Base-by-base conservation (phyloP, 2,888 invertebrate genomes). In the Suillia variegata region DNA sequence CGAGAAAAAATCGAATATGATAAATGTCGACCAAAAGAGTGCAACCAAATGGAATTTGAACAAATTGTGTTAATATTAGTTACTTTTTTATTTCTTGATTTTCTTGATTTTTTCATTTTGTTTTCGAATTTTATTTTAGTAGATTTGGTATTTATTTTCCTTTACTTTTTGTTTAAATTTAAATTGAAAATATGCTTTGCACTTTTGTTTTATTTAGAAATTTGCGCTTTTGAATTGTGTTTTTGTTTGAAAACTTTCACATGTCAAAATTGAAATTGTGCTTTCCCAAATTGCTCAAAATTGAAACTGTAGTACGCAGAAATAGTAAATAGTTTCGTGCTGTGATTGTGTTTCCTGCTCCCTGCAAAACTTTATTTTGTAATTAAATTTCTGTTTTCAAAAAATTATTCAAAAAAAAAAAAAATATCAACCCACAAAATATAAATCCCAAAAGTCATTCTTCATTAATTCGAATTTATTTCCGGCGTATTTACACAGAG, bases 21-120 rank as follows among this genome's bases (percentile, higher is more conserved):
- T 53, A 61, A 62, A 52, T 57, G 21, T 34, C 56, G 56, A 63
- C 62, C 62, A 63, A 62, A 62, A 62, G 68, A 74, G 77, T 71
- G 75, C 77, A 77, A 74, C 42, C 33, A 62, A 58, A 60, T 59
- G 63, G 55, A 65, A 59, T 62, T 63, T 60, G 55, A 50, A 20
- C 45, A 45, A 18, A 18, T n/a, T n/a, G n/a, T n/a, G n/a, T n/a
- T n/a, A n/a, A n/a, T n/a, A n/a, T n/a, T n/a, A n/a, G n/a, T n/a
- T n/a, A n/a, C n/a, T n/a, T n/a, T 15, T 31, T 26, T 45, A 3
- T 15, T 31, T 17, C 17, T 15, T 51, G 33, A 21, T 45, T 45
- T 45, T 38, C n/a, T 38, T 45, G 13, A 20, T 18, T 45, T 20
- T 17, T 45, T 17, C 17, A 45, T 18, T 45, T 45, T 18, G 18